Conservation (phyloP, 2,888 invertebrate species). For the Parochlus steinenii region DNA sequence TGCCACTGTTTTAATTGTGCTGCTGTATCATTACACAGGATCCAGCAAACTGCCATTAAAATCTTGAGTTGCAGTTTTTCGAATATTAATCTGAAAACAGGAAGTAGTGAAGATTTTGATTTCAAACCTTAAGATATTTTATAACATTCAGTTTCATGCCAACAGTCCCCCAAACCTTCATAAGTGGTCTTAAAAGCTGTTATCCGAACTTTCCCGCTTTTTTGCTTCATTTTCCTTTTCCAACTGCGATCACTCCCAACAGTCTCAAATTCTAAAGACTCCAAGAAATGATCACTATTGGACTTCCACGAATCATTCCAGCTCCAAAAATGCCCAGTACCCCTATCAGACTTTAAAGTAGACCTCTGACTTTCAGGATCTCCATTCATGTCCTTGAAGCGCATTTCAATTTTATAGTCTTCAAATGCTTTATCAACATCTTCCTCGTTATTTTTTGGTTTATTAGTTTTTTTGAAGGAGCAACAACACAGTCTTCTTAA, state of each 20-base stretch:
- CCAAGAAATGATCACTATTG: slow-evolving; percentile 28
- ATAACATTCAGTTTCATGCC: no score
- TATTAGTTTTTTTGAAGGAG: no score
- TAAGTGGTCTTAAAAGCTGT: slow-evolving; percentile 2
- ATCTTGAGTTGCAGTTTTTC: no score
- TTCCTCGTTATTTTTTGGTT: slow-evolving; percentile 7
- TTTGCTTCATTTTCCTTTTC: slow-evolving; percentile 2
- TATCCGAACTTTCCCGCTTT: slow-evolving; percentile 8
- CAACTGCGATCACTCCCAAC: slow-evolving; percentile 10
- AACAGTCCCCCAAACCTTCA: slow-evolving; percentile 9
- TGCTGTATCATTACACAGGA: no score
- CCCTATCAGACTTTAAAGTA: slow-evolving; percentile 6
- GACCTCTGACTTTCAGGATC: slow-evolving; percentile 4
- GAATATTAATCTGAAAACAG: no score
- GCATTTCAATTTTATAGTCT: slow-evolving; percentile 3
- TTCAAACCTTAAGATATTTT: no score
- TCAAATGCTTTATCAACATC: slow-evolving; percentile 10
- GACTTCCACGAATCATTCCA: slow-evolving; percentile 29
- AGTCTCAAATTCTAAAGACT: slow-evolving; percentile 26
- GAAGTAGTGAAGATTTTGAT: no score
- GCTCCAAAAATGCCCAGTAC: slow-evolving; percentile 19
- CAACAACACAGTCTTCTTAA: no score
- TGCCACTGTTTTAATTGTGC: no score
- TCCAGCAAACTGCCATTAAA: no score
- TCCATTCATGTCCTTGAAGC: neutral